Percentiles rank a stretch among this genome's conserved stretches.
Conservation (phyloP, 2,888 invertebrate genomes). For the Brenthis hecate region DNA sequence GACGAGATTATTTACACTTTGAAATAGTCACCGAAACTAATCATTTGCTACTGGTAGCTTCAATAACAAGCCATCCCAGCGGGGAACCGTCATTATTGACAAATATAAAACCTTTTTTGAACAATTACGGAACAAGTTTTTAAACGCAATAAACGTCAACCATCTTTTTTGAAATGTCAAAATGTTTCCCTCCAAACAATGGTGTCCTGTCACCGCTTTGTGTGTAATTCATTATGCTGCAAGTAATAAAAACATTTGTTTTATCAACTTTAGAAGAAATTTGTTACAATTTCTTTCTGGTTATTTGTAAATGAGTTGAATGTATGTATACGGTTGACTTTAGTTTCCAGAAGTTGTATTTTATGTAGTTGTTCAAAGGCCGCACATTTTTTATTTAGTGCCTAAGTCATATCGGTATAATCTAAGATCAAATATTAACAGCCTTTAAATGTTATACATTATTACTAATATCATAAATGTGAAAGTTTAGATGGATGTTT, state of each 20-base stretch:
- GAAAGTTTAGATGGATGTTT: too few relatives aligned
- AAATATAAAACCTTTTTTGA: constrained; percentile 61
- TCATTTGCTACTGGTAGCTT: constrained; percentile 75
- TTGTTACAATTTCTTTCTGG: constrained; percentile 69
- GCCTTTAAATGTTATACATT: too few relatives aligned
- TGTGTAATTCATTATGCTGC: constrained; percentile 54
- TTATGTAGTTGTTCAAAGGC: constrained; percentile 2
- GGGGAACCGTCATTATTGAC: constrained; percentile 58
- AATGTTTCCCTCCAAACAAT: constrained; percentile 64
- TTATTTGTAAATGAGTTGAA: constrained; percentile 35
- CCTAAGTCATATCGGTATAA: background rate
- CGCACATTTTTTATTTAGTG: background rate
- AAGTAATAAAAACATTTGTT: constrained; percentile 39
- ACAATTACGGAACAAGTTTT: constrained; percentile 60
- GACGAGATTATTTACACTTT: constrained; percentile 73
- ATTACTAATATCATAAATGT: too few relatives aligned
- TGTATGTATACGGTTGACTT: constrained; percentile 31
- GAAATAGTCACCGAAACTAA: constrained; percentile 74
- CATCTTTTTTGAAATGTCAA: constrained; percentile 56
- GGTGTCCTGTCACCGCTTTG: constrained; percentile 51
- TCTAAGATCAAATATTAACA: too few relatives aligned
- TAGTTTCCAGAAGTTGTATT: constrained; percentile 29
- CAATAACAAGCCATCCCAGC: constrained; percentile 64
- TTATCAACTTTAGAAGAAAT: constrained; percentile 47
- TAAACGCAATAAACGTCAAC: constrained; percentile 64